These are phyloP conservation scores for Drosophila engyochracea DNA, from an alignment of 2,888 invertebrate genomes.

Conservation along the genomic window DNA sequence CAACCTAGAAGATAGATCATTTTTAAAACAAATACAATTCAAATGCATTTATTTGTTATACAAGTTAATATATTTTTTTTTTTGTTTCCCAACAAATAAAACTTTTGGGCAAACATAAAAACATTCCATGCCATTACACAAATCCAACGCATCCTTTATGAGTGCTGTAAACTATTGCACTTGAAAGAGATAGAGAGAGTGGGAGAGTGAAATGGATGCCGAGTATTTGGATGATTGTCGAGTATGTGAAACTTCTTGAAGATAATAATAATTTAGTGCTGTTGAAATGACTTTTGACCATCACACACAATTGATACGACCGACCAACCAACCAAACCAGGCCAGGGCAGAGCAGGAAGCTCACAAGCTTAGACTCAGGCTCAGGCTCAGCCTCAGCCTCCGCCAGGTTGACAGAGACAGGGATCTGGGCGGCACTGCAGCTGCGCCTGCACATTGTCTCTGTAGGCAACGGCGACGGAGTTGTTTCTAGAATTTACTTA, in stretches of 20 bases:
- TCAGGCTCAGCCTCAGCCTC: background rate
- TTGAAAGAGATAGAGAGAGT: background rate
- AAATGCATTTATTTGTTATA: constrained; percentile 12
- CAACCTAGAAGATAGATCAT: background rate
- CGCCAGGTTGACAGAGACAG: constrained; percentile 5
- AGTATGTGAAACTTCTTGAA: constrained; percentile 85
- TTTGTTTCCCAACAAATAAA: constrained; percentile 22
- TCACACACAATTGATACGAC: constrained; percentile 85
- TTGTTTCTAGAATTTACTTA: constrained; percentile 32
- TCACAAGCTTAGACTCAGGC: constrained; percentile 20
- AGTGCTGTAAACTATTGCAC: constrained; percentile 31
- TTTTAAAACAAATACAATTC: constrained; percentile 2
- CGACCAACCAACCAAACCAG: constrained; percentile 16
- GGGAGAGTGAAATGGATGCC: background rate
- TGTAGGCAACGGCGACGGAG: constrained; percentile 24
- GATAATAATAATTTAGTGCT: constrained; percentile 86
- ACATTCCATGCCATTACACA: constrained; percentile 79
- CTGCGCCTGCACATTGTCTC: constrained; percentile 11
- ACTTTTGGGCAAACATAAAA: constrained; percentile 66
- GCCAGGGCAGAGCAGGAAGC: constrained; percentile 2
- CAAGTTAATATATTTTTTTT: constrained; percentile 8
- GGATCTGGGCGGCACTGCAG: constrained; percentile 22
- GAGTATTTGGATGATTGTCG: constrained; percentile 75
- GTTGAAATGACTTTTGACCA: constrained; percentile 86
- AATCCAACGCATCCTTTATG: constrained; percentile 68